phyloP scores from a whole-genome alignment of 2,888 invertebrate genomes.

The Creontiades dilutus region DNA sequence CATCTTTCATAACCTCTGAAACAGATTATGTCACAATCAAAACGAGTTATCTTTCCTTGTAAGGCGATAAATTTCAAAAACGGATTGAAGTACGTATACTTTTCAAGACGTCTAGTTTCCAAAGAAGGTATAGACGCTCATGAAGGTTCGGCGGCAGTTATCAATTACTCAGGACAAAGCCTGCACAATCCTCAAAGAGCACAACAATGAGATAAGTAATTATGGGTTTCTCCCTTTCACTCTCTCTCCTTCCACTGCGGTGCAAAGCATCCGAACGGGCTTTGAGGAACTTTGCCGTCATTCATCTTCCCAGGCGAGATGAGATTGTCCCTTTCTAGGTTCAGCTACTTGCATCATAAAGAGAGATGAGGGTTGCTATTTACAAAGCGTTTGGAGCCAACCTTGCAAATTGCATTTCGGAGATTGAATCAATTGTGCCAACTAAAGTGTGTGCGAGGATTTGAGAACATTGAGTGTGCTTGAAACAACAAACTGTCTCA shows the following conservation, averaged over 20 bases:
- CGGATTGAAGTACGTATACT: background rate
- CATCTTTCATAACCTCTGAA: too few relatives aligned
- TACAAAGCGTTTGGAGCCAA: too few relatives aligned
- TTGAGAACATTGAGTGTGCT: too few relatives aligned
- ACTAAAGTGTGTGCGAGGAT: too few relatives aligned
- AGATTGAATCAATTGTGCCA: too few relatives aligned
- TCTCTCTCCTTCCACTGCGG: conserved; percentile 25
- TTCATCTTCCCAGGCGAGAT: background rate
- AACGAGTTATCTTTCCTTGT: too few relatives aligned
- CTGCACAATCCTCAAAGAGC: conserved; percentile 38
- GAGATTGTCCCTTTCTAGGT: background rate
- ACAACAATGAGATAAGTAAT: conserved; percentile 44
- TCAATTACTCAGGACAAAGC: conserved; percentile 9
- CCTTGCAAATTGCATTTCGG: too few relatives aligned
- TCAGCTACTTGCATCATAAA: too few relatives aligned
- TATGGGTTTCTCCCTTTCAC: conserved; percentile 43
- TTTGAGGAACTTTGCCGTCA: conserved; percentile 19
- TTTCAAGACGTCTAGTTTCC: background rate
- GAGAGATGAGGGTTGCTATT: too few relatives aligned
- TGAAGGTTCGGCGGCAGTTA: background rate
- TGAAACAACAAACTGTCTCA: too few relatives aligned
- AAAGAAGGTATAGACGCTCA: background rate
- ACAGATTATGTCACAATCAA: too few relatives aligned
- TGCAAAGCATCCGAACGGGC: background rate
- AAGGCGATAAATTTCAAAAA: too few relatives aligned